Conservation (phyloP, 2,888 invertebrate genomes). For the Panorpa germanica region DNA sequence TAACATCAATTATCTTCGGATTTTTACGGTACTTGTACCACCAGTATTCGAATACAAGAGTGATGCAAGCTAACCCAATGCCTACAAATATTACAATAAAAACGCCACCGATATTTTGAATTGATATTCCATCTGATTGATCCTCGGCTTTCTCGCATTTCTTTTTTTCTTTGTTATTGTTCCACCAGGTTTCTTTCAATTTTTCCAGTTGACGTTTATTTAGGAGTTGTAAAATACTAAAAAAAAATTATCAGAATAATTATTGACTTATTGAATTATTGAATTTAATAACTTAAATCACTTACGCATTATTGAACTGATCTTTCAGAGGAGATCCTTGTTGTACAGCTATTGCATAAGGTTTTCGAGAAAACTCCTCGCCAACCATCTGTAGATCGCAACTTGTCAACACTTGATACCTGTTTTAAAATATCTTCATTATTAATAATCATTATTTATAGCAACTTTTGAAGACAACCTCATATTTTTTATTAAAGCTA, state of each 20-base stretch:
- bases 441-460: too few species aligned
- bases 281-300: conserved; percentile 14
- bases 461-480: too few species aligned
- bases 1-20: conserved; percentile 37
- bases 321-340: conserved; percentile 89
- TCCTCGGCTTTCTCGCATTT: conserved; percentile 76
- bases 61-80: conserved; percentile 77
- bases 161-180: conserved; percentile 56
- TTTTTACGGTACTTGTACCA: conserved; percentile 67
- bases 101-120: conserved; percentile 94
- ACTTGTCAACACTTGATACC: conserved; percentile 59
- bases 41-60: conserved; percentile 86
- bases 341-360: conserved; percentile 92
- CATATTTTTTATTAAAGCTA: too few species aligned
- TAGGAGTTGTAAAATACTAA: conserved; percentile 77
- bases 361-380: conserved; percentile 92
- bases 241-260: conserved; percentile 12
- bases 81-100: conserved; percentile 96
- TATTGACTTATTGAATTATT: neutral
- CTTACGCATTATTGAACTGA: conserved; percentile 88
- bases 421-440: too few species aligned
- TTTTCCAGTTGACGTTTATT: conserved; percentile 86
- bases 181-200: conserved; percentile 95
- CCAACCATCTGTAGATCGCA: conserved; percentile 87
- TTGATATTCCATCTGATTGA: conserved; percentile 92